Evolutionary conservation across 2,113 vertebrate species (phyloP).

Genomic region (Aspidoscelis tigris): DNA sequence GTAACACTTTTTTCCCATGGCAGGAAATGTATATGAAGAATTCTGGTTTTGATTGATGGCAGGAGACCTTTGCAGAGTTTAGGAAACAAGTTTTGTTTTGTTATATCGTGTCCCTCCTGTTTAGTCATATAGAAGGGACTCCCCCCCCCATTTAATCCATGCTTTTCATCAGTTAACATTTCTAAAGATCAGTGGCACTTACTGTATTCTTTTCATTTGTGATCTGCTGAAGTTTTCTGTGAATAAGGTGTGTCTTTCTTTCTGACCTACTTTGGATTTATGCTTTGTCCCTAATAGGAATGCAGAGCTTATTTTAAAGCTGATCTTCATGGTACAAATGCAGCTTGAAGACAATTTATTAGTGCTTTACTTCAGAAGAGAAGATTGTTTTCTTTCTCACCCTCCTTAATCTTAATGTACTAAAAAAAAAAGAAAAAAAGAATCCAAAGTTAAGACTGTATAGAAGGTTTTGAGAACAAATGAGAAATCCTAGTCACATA

Average conservation of each 20-base stretch:
- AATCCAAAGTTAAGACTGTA: not conserved
- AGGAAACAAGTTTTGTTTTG: conserved; percentile 59
- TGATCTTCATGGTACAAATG: conserved; percentile 34
- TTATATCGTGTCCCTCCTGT: conserved; percentile 53
- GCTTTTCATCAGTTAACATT: conserved; percentile 76
- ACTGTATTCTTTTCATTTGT: conserved; percentile 51
- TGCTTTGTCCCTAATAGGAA: conserved; percentile 53
- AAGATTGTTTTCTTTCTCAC: not conserved
- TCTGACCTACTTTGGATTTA: conserved; percentile 58
- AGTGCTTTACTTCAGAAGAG: conserved; percentile 4
- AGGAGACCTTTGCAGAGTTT: conserved; percentile 45
- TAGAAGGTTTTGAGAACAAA: not conserved
- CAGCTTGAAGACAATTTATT: not conserved
- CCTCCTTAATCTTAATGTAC: not conserved
- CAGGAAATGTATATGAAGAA: conserved; percentile 72
- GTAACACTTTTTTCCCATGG: conserved; percentile 71
- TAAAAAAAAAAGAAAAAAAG: not conserved
- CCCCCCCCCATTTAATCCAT: conserved; percentile 54
- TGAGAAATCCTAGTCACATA: not conserved
- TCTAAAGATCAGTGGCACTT: conserved; percentile 53
- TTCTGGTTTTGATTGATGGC: conserved; percentile 76
- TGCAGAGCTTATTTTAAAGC: conserved; percentile 35
- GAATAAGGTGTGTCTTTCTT: conserved; percentile 54
- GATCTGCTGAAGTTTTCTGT: conserved; percentile 52
- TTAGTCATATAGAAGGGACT: conserved; percentile 55